Conservation (phyloP, 2,797 vertebrate genomes). For the Pelochelys cantorii region DNA sequence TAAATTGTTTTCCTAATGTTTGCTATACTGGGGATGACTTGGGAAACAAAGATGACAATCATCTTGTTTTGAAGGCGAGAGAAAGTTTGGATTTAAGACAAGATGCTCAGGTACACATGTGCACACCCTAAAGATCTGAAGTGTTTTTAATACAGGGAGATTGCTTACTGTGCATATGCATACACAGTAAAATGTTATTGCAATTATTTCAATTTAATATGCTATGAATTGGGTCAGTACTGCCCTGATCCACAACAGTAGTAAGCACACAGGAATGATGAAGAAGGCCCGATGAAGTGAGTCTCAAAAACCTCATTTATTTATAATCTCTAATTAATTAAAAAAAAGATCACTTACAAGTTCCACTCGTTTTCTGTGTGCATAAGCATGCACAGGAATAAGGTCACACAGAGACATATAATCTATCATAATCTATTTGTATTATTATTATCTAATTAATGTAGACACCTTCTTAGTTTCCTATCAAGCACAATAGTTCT, state of each 20-base stretch:
- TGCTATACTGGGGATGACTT: background rate
- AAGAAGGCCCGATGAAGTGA: background rate
- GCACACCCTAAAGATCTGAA: background rate
- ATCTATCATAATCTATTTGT: background rate
- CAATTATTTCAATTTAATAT: background rate
- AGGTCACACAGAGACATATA: background rate
- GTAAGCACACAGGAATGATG: background rate
- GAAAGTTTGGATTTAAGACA: background rate
- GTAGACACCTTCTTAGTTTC: background rate
- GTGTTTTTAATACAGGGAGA: background rate
- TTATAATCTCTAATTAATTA: constrained; percentile 33
- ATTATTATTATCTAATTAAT: background rate
- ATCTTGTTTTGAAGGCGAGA: background rate
- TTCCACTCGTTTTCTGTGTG: background rate
- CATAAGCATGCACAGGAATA: background rate
- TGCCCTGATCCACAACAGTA: background rate
- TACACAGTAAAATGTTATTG: background rate
- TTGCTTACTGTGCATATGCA: background rate
- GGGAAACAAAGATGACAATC: background rate
- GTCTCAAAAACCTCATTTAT: background rate
- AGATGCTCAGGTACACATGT: background rate
- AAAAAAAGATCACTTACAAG: background rate
- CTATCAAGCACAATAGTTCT: fast-evolving
- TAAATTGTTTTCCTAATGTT: background rate
- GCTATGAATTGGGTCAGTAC: background rate